phyloP scores from a whole-genome alignment of 2,888 invertebrate species.

The Diogma glabrata region DNA sequence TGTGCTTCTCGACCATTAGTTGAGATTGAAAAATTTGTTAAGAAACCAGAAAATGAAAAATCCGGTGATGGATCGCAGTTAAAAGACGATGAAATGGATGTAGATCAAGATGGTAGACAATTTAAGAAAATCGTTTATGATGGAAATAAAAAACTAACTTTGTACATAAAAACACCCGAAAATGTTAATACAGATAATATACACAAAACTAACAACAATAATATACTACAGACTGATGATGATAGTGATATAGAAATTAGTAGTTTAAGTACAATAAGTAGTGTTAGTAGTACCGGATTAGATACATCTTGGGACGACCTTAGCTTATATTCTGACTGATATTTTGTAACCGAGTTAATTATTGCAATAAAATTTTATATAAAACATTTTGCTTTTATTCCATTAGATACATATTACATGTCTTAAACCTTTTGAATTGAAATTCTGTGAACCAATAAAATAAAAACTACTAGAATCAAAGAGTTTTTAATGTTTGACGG shows the following conservation, averaged over 20 bases:
- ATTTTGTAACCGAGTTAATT: no score
- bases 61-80: no score
- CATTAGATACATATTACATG: no score
- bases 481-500: no score
- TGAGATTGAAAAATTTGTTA: neutral
- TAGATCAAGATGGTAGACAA: neutral
- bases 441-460: no score
- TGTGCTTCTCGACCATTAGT: neutral
- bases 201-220: no score
- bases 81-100: neutral
- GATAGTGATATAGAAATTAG: neutral
- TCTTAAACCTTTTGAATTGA: no score
- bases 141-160: neutral
- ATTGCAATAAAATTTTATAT: no score
- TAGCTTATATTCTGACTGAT: neutral
- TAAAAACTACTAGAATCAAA: no score
- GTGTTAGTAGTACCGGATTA: slow-evolving; percentile 3
- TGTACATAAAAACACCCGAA: neutral
- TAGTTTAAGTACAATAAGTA: slow-evolving; percentile 5
- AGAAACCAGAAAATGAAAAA: neutral
- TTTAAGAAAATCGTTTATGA: slow-evolving; percentile 3
- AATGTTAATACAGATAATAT: neutral
- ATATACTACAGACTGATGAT: no score
- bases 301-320: neutral
- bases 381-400: no score